A percentile compares a stretch with the other conserved stretches of the same genome.
Evolutionary conservation across 2,888 invertebrate genomes (phyloP).

Genomic region (Sicus ferrugineus): DNA sequence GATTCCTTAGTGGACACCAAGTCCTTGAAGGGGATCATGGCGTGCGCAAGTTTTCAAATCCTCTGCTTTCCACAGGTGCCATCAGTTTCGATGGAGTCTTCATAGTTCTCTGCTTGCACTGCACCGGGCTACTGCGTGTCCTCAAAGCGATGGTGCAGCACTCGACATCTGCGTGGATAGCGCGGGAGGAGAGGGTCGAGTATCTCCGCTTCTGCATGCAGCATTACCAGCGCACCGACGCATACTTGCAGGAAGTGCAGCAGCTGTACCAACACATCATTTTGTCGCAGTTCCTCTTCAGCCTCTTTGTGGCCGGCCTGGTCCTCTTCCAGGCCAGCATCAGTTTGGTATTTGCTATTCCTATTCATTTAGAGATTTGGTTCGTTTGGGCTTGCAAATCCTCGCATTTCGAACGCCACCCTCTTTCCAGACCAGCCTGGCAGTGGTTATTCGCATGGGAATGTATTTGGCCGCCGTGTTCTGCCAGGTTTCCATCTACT

Average conservation of each 20-base stretch:
- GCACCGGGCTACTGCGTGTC: constrained; percentile 49
- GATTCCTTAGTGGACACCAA: too few relatives aligned
- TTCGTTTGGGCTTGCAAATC: not conserved
- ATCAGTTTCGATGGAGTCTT: constrained; percentile 56
- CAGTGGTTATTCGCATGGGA: constrained; percentile 50
- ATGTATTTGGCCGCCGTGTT: constrained; percentile 52
- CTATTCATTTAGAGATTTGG: not conserved
- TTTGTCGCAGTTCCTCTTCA: constrained; percentile 54
- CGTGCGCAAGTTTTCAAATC: too few relatives aligned
- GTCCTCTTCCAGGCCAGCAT: constrained; percentile 52
- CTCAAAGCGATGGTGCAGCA: constrained; percentile 41
- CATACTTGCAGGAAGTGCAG: constrained; percentile 50
- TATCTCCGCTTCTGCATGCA: constrained; percentile 53
- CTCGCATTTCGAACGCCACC: not conserved
- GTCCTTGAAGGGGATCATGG: too few relatives aligned
- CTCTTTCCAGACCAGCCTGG: not conserved
- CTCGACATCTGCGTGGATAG: constrained; percentile 51
- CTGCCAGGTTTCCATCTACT: constrained; percentile 54
- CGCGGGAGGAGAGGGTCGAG: constrained; percentile 47
- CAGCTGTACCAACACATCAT: constrained; percentile 51
- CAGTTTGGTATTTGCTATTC: constrained; percentile 47
- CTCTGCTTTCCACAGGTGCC: constrained; percentile 45
- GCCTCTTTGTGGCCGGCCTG: constrained; percentile 51
- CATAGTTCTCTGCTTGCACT: constrained; percentile 52
- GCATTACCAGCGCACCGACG: constrained; percentile 50